A percentile compares a stretch with the other conserved stretches of the same genome.
Conservation (phyloP, 2,797 vertebrate species). For the Gila robusta region DNA sequence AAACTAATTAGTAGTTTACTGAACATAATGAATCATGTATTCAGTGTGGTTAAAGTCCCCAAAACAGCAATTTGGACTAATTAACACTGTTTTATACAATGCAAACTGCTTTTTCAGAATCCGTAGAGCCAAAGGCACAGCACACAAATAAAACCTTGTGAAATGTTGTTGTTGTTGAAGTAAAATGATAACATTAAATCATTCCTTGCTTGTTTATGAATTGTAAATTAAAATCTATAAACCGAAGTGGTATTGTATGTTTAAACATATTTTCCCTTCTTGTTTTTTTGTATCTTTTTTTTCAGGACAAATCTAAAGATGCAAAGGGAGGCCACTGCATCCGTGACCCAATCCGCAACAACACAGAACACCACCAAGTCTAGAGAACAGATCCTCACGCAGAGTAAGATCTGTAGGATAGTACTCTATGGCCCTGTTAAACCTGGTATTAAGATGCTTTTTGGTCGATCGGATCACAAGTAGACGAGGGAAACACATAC, state of each 20-base stretch:
- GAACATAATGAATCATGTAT: neutral
- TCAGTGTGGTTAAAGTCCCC: neutral
- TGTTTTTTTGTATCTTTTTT: conserved; percentile 31
- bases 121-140: neutral
- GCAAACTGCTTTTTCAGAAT: neutral
- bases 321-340: conserved; percentile 78
- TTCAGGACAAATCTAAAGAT: conserved; percentile 81
- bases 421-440: neutral
- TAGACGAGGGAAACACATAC: neutral
- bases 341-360: conserved; percentile 69
- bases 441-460: neutral
- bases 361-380: conserved; percentile 81
- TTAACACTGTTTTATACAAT: neutral
- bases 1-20: neutral
- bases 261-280: neutral
- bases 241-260: neutral
- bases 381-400: conserved; percentile 88
- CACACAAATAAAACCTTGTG: neutral
- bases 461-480: neutral
- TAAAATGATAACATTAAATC: neutral
- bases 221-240: neutral
- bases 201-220: neutral
- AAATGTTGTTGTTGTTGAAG: neutral
- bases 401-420: conserved; percentile 81
- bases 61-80: neutral